A percentile compares a stretch with the other conserved stretches of the same genome.
phyloP scores from a whole-genome alignment of 92 coral and sea anemone species.

The Paragorgia papillata region DNA sequence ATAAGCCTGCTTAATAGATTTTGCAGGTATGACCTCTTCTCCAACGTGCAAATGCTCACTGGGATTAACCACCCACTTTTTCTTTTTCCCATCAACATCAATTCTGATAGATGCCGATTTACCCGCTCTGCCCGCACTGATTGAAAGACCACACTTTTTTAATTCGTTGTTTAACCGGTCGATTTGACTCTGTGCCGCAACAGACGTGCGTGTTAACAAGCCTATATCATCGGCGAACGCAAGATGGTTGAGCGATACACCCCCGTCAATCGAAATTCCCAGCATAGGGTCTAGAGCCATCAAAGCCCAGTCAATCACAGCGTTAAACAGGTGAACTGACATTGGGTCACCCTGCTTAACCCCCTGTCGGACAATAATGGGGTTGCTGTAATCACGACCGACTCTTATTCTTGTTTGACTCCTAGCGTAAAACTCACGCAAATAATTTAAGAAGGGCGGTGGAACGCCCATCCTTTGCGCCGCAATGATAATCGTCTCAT shows the following conservation, averaged over 20 bases:
- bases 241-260: neutral
- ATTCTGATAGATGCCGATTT: slow-evolving; percentile 38
- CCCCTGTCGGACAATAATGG: slow-evolving; percentile 3
- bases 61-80: slow-evolving; percentile 40
- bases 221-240: slow-evolving; percentile 40
- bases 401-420: neutral
- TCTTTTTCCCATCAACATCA: slow-evolving; percentile 27
- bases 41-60: neutral
- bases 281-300: neutral
- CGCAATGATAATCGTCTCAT: slow-evolving; percentile 7
- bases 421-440: slow-evolving; percentile 10
- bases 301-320: slow-evolving; percentile 17
- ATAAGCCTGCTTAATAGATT: neutral
- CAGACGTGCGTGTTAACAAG: neutral
- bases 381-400: neutral
- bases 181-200: neutral
- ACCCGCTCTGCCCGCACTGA: slow-evolving; percentile 22
- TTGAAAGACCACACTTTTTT: slow-evolving; percentile 2
- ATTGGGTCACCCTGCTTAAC: slow-evolving; percentile 39
- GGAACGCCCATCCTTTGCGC: slow-evolving; percentile 8
- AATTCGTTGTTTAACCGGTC: neutral
- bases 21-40: slow-evolving; percentile 17
- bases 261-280: neutral
- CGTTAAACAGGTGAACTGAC: slow-evolving; percentile 18
- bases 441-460: neutral